Conservation (phyloP, 2,888 invertebrate species). For the Temnothorax ravouxi region DNA sequence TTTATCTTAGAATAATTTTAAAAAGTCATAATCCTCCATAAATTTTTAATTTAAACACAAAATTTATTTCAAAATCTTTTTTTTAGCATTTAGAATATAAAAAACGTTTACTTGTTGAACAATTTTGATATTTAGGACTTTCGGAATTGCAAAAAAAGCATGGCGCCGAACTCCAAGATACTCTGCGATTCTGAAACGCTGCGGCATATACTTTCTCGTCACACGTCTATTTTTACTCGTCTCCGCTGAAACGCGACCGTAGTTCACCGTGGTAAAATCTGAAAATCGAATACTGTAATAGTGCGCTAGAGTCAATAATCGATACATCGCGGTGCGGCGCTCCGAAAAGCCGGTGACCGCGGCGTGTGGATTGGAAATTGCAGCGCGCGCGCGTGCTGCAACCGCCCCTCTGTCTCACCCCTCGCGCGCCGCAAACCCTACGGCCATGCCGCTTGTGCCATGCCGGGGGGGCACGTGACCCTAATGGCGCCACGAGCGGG, state of each 20-base stretch:
- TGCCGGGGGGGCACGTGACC: slow-evolving; percentile 61
- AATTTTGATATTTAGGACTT: not conserved
- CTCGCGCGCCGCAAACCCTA: slow-evolving; percentile 68
- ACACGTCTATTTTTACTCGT: slow-evolving; percentile 39
- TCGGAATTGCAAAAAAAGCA: not conserved
- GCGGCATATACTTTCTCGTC: not conserved
- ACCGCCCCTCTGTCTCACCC: slow-evolving; percentile 51
- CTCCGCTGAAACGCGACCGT: not conserved
- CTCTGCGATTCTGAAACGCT: not conserved
- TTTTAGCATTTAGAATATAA: too few species aligned
- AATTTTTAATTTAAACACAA: not conserved
- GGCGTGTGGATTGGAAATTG: slow-evolving; percentile 81
- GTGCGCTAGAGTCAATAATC: slow-evolving; percentile 42
- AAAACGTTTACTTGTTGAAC: not conserved
- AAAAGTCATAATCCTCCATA: too few species aligned
- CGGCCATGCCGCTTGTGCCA: slow-evolving; percentile 42
- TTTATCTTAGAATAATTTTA: not conserved
- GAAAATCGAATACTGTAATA: slow-evolving; percentile 40
- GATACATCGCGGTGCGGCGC: slow-evolving; percentile 41
- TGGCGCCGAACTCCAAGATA: slow-evolving; percentile 5
- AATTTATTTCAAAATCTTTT: not conserved
- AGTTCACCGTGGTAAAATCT: slow-evolving; percentile 37
- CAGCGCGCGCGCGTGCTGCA: slow-evolving; percentile 69
- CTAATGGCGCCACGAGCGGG: slow-evolving; percentile 66
- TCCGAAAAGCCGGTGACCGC: slow-evolving; percentile 73